Conservation (phyloP, 2,888 invertebrate species). For the Rhagophthalmus giganteus region DNA sequence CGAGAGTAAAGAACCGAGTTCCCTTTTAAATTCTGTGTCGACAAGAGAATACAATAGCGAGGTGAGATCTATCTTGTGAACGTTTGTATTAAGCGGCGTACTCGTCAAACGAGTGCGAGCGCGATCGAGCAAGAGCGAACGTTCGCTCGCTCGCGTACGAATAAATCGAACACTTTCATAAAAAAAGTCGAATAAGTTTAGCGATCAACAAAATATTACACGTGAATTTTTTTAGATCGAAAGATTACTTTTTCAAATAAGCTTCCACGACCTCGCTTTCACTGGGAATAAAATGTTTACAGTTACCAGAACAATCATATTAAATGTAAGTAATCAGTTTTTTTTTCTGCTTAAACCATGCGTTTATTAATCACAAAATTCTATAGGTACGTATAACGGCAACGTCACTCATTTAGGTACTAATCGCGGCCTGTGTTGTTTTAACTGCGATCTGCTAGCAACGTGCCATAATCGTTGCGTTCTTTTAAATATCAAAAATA, state of each 20-base stretch:
- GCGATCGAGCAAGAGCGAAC: too few relatives aligned
- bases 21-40: constrained; percentile 42
- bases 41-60: constrained; percentile 27
- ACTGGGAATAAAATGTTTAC: constrained; percentile 25
- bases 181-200: neutral
- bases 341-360: constrained; percentile 4
- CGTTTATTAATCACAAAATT: too few relatives aligned
- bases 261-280: constrained; percentile 13
- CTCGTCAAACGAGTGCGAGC: too few relatives aligned
- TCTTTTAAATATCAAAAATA: too few relatives aligned
- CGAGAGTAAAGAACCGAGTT: constrained; percentile 48
- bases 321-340: constrained; percentile 20
- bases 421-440: too few relatives aligned
- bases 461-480: too few relatives aligned
- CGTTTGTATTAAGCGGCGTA: constrained; percentile 47
- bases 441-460: too few relatives aligned
- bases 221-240: constrained; percentile 8
- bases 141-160: neutral
- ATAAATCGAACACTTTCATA: neutral
- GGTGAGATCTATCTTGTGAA: constrained; percentile 30
- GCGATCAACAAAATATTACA: neutral
- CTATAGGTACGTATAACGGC: too few relatives aligned
- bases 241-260: constrained; percentile 21
- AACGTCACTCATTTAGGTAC: too few relatives aligned
- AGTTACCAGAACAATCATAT: constrained; percentile 18